phyloP scores from a whole-genome alignment of 2,888 invertebrate species.

The Tridacna crocea region DNA sequence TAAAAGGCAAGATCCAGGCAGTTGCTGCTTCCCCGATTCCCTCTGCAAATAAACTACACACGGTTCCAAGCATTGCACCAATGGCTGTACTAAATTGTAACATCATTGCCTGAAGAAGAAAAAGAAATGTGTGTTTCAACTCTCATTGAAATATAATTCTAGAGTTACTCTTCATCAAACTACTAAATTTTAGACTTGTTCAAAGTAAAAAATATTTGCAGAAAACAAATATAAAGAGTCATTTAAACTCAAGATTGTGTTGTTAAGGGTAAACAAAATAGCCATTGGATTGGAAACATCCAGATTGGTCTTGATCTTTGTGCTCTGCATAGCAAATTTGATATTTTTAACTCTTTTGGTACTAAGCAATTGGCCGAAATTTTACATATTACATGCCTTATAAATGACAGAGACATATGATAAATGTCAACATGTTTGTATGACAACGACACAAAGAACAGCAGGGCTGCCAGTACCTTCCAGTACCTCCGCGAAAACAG shows the following conservation, averaged over 20 bases:
- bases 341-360: too few relatives aligned
- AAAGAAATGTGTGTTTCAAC: too few relatives aligned
- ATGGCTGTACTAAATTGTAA: constrained; percentile 97
- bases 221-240: background rate
- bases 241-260: background rate
- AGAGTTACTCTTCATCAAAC: background rate
- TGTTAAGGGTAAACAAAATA: background rate
- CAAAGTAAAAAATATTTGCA: background rate
- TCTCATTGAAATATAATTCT: background rate
- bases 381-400: too few relatives aligned
- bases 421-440: too few relatives aligned
- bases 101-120: constrained; percentile 90
- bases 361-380: too few relatives aligned
- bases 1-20: constrained; percentile 96
- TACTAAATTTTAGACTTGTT: background rate
- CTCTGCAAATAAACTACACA: constrained; percentile 93
- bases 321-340: too few relatives aligned
- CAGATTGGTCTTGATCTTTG: too few relatives aligned
- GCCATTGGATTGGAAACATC: background rate
- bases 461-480: too few relatives aligned
- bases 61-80: constrained; percentile 96
- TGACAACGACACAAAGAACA: too few relatives aligned
- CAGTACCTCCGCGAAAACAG: too few relatives aligned
- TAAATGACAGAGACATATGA: too few relatives aligned
- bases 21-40: constrained; percentile 86